Evolutionary conservation across 2,797 vertebrate species (phyloP), one percentile per base, ranked within the genome.

Genomic region (Heteromormyrus szaboi): DNA sequence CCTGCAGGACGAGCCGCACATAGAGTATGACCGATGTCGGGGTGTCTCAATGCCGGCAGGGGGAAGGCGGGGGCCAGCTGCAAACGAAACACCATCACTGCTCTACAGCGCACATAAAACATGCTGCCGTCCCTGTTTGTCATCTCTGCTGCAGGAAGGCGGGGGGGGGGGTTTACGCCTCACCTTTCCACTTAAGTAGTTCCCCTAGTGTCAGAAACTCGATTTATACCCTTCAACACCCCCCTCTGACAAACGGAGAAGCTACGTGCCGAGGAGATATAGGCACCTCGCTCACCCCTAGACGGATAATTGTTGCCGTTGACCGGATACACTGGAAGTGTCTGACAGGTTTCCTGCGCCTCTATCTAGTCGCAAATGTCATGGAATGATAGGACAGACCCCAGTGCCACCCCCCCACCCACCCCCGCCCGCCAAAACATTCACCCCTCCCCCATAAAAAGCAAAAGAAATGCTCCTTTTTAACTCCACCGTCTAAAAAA

Each of bases 101-200:
- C 59, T 25, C 65, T 12, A 29, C 65, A 79, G 72, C 0, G 2
- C 6, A 37, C 17, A 2, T 44, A 44, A 79, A 79, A 79, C 68
- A 68, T 1, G 14, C 68, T 17, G 33, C 33, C 12, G 14, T 76
- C 68, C 6, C n/a, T 5, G 81, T 41, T 85, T 51, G 9, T 48
- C 46, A 25, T 51, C 44, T 22, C 7, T 22, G 25, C 48, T 51
- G 44, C n/a, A 2, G 3, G 46, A 84, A 22, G 81, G 14, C 14
- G 46, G 44, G 44, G 22, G n/a, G 22, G 6, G 2, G 41, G n/a
- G 7, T 14, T 85, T 29, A 51, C 2, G 2, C 53, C 33, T n/a
- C 51, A 86, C 51, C 85, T 86, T 59, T 44, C 85, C 33, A 86
- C 51, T 41, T 59, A 37, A 29, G 51, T 56, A 86, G 85, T 86